These are phyloP conservation scores for Ancistrus triradiatus DNA, from an alignment of 2,113 vertebrate species.

Conservation along the genomic window DNA sequence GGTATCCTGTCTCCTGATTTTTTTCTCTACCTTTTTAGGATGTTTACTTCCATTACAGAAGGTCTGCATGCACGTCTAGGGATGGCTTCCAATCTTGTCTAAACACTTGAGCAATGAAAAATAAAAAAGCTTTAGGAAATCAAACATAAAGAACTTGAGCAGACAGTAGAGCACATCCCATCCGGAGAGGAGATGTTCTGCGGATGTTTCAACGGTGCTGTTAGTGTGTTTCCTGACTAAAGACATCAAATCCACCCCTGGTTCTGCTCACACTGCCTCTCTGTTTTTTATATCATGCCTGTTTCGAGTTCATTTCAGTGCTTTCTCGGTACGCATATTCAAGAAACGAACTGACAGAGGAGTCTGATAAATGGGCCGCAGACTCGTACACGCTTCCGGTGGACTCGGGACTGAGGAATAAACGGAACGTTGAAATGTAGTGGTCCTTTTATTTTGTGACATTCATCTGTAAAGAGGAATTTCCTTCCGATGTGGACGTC, in stretches of 20 bases:
- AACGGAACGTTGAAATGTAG: background rate
- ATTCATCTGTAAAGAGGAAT: constrained; percentile 42
- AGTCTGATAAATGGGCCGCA: background rate
- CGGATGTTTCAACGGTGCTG: constrained; percentile 70
- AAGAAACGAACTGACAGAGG: too few relatives aligned
- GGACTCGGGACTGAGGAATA: background rate
- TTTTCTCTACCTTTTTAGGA: constrained; percentile 63
- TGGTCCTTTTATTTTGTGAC: constrained; percentile 42
- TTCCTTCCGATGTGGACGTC: too few relatives aligned
- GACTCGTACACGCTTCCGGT: too few relatives aligned
- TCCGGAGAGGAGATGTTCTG: constrained; percentile 51
- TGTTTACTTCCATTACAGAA: constrained; percentile 43
- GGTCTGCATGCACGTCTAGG: constrained; percentile 60
- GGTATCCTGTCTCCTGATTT: constrained; percentile 48
- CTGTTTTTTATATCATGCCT: constrained; percentile 14
- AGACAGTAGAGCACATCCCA: constrained; percentile 30
- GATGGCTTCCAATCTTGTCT: constrained; percentile 61
- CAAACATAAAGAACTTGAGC: constrained; percentile 35
- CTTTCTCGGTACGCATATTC: constrained; percentile 68
- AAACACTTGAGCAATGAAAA: constrained; percentile 39
- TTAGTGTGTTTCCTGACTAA: constrained; percentile 49
- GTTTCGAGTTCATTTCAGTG: constrained; percentile 29
- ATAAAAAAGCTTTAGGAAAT: constrained; percentile 38
- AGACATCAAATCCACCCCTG: constrained; percentile 20
- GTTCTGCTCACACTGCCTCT: constrained; percentile 47